Base-by-base conservation (phyloP, 2,888 invertebrate genomes). In the Xanthia icteritia region DNA sequence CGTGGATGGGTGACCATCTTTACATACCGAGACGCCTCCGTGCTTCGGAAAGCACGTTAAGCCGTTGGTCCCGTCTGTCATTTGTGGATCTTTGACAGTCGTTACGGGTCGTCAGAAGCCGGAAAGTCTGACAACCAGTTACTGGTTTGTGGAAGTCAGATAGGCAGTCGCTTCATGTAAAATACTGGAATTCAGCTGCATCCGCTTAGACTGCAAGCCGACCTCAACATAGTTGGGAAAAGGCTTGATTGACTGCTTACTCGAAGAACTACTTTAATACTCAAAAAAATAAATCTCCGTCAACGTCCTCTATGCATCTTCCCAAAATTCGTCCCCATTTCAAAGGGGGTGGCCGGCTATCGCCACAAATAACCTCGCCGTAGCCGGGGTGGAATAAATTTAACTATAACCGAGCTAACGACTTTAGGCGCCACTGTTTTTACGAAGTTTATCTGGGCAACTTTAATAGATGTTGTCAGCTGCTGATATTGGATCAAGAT, bases 381-480 rank as follows among this genome's bases (percentile, higher is more conserved):
- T 76, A 76, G 48, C 63, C 71, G 75, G 82, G 69, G 69, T 65
- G 85, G 85, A 84, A 81, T 82, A 82, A 76, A 72, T 84, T 84
- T 82, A 81, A 72, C 81, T 69, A 65, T 61, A 72, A 45, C 81
- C 51, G 11, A 71, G 76, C 70, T 82, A 81, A 82, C 85, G 76
- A 69, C 85, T 81, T 68, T 58, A 76, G 81, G 81, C 82, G 68
- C 68, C 81, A 71, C 71, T 81, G 81, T 82, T 84, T 82, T 84
- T 76, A 81, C 56, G 60, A 76, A 81, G 71, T 81, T 81, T 76
- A 69, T 65, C 76, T 72, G 56, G 39, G 15, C 9, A 56, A 72
- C 64, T 84, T 75, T 84, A 76, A 84, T 84, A 72, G 71, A 84
- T 69, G 68, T 76, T 69, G 76, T 84, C 85, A 82, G 85, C 71